phyloP scores from a whole-genome alignment of 2,888 invertebrate species.

The Leptogaster cylindrica region DNA sequence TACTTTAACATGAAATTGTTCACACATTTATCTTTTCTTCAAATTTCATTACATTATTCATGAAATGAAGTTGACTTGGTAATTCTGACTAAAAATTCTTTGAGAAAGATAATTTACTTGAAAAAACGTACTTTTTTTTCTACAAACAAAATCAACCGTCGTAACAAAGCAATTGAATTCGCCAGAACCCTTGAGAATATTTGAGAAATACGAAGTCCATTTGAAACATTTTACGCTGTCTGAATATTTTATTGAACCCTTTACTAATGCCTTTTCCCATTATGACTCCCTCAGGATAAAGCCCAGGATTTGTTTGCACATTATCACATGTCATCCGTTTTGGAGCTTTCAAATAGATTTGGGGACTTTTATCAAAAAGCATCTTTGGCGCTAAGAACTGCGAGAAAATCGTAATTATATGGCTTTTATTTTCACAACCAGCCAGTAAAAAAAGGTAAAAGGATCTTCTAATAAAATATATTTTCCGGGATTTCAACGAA shows the following conservation, averaged over 20 bases:
- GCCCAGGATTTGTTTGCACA: constrained; percentile 37
- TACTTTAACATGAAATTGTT: no score
- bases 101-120: no score
- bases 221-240: constrained; percentile 21
- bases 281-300: constrained; percentile 33
- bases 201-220: constrained; percentile 32
- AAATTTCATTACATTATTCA: no score
- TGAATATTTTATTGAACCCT: constrained; percentile 42
- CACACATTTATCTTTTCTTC: no score
- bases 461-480: constrained; percentile 26
- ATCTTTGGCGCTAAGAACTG: background rate
- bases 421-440: constrained; percentile 13
- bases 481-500: constrained; percentile 12
- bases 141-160: background rate
- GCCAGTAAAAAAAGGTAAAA: background rate
- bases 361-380: constrained; percentile 22
- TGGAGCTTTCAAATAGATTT: constrained; percentile 27
- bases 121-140: no score
- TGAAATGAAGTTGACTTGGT: no score
- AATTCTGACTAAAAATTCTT: no score
- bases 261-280: constrained; percentile 31
- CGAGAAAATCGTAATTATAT: constrained; percentile 25
- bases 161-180: no score
- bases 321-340: constrained; percentile 41
- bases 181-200: constrained; percentile 16